Evolutionary conservation across 2,113 vertebrate genomes (phyloP), one percentile per base, ranked within the genome.

Genomic region (Clarias gariepinus): DNA sequence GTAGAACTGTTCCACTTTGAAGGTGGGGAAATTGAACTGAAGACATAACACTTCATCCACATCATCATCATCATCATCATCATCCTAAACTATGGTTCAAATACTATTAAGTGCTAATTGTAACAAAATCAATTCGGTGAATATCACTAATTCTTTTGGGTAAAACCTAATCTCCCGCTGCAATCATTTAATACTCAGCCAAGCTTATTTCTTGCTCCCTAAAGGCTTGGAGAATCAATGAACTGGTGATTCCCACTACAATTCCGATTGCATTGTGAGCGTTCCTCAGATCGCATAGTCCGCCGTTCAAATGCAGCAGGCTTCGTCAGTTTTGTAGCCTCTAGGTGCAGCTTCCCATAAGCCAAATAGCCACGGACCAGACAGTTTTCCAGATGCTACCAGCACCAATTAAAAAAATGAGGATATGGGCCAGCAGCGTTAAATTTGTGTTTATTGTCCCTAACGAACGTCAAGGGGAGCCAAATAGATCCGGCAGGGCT

Each of bases 361-460:
- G 87, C 77, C 60, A 87, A 63, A 23, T 28, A 64, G 82, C 69
- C 60, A 85, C 33, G 77, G 28, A 41, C 47, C 55, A 86, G 81
- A 81, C 86, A 81, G 77, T 71, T 83, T 82, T 88, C 89, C 89
- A 90, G 89, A 84, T 90, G 89, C 86, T 81, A 60, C 68, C 57
- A 73, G 53, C 79, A 15, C 86, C 19, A 36, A 73, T 89, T 89
- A 83, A 87, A 85, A 89, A 87, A 87, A 87, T 73, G 28, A 33
- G 82, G 83, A 83, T 85, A 60, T 4, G 79, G 68, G 89, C 89
- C 89, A 86, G 73, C n/a, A 52, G 21, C 81, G 86, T 88, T 90
- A 88, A 86, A 86, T 73, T 85, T 85, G 89, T 77, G 87, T 86
- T 90, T 90, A 90, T 84, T 86, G 89, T 81, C 63, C 80, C 78